These are phyloP conservation scores for Sciurus vulgaris DNA, from an alignment of 2,797 vertebrate genomes.

Conservation along the genomic window DNA sequence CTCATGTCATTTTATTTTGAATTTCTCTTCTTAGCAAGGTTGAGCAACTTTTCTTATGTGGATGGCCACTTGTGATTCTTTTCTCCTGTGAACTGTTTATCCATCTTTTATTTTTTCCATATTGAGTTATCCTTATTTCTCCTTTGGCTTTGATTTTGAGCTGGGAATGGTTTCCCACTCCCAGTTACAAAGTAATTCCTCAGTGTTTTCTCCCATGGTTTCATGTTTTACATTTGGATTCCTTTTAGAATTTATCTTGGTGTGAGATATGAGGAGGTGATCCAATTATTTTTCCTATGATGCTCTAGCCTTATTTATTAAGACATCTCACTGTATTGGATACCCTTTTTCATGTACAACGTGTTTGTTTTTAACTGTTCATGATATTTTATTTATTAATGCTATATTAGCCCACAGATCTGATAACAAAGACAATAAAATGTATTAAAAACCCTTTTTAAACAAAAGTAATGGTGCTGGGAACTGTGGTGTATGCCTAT, in stretches of 20 bases:
- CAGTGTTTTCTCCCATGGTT: background rate
- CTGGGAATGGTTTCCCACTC: background rate
- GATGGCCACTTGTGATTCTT: background rate
- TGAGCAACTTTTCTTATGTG: background rate
- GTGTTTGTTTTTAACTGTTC: background rate
- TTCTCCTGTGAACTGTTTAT: slow-evolving; percentile 1
- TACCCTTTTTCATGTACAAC: background rate
- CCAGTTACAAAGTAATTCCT: background rate
- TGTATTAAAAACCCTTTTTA: background rate
- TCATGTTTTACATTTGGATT: slow-evolving; percentile 3
- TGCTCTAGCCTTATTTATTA: background rate
- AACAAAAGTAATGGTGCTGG: background rate
- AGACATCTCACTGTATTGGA: background rate
- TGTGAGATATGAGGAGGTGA: background rate
- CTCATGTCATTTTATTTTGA: slow-evolving; percentile 7
- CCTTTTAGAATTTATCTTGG: slow-evolving; percentile 41
- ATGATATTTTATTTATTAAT: background rate
- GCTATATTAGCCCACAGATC: background rate
- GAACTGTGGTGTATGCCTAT: too few species aligned
- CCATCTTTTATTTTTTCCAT: background rate
- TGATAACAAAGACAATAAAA: background rate
- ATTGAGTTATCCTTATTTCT: background rate
- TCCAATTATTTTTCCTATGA: background rate
- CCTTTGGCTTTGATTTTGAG: slow-evolving; percentile 17
- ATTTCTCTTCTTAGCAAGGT: background rate